Evolutionary conservation across 2,888 invertebrate genomes (phyloP).

Genomic region (Netelia fuscicornis): DNA sequence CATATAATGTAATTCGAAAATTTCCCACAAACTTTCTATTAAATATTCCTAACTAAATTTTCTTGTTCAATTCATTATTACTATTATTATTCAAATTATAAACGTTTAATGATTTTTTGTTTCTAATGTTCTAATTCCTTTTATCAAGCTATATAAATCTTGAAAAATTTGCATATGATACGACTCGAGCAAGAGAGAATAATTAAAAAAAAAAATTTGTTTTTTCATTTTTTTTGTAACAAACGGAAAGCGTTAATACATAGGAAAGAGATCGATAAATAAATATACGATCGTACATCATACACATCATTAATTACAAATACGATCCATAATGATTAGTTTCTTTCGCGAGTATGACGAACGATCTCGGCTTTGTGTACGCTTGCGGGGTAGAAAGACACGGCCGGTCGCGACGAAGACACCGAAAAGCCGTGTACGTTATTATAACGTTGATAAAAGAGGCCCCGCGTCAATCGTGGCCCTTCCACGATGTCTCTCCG

Average conservation of each 20-base stretch:
- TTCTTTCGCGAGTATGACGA: conserved; percentile 68
- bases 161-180: neutral
- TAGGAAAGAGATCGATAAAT: conserved; percentile 20
- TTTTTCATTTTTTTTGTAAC: neutral
- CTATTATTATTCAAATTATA: neutral
- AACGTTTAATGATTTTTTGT: neutral
- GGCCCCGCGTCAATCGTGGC: conserved; percentile 32
- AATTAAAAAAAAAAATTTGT: neutral
- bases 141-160: neutral
- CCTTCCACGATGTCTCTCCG: conserved; percentile 64
- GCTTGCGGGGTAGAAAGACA: neutral
- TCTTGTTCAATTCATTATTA: neutral
- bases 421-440: conserved; percentile 59
- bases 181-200: neutral
- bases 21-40: no score
- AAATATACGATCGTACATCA: conserved; percentile 67
- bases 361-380: neutral
- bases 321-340: conserved; percentile 73
- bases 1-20: no score
- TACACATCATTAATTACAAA: conserved; percentile 75
- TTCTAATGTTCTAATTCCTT: neutral
- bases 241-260: neutral
- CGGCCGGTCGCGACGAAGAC: conserved; percentile 33
- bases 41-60: no score
- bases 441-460: conserved; percentile 29